These are phyloP conservation scores for Coreoperca whiteheadi DNA, from an alignment of 2,113 vertebrate species.

Conservation along the genomic window DNA sequence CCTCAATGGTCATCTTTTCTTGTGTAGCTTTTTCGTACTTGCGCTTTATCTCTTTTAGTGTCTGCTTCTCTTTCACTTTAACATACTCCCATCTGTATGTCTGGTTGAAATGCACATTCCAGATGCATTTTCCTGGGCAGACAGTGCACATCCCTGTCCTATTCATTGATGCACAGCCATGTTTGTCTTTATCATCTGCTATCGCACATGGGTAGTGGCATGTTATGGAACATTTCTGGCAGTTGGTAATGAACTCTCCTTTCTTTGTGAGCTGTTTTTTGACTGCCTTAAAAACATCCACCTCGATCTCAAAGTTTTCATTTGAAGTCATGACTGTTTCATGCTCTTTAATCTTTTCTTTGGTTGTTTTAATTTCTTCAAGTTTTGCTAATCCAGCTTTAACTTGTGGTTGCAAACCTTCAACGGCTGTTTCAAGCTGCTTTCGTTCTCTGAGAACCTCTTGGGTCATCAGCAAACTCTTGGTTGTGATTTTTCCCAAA, in stretches of 20 bases:
- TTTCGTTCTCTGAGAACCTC: no score
- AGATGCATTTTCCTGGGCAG: constrained; percentile 60
- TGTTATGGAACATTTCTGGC: constrained; percentile 63
- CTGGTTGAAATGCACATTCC: constrained; percentile 52
- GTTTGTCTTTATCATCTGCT: constrained; percentile 30
- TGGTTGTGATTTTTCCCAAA: constrained; percentile 23
- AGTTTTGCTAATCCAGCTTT: constrained; percentile 55
- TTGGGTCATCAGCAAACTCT: constrained; percentile 27
- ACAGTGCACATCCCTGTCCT: constrained; percentile 6
- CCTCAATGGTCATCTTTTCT: constrained; percentile 33
- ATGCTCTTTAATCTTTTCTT: constrained; percentile 53
- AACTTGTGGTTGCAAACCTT: constrained; percentile 51
- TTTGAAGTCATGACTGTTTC: constrained; percentile 50
- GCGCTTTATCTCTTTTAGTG: constrained; percentile 32
- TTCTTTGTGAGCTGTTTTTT: constrained; percentile 20
- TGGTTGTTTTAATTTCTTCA: constrained; percentile 42
- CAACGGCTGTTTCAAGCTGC: constrained; percentile 41
- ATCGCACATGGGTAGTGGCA: constrained; percentile 66
- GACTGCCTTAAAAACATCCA: constrained; percentile 44
- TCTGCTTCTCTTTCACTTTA: constrained; percentile 34
- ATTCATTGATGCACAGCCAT: constrained; percentile 44
- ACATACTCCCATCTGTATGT: constrained; percentile 59
- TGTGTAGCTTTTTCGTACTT: constrained; percentile 50
- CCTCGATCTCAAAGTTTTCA: constrained; percentile 60
- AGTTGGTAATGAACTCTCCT: constrained; percentile 67